A percentile compares a stretch with the other conserved stretches of the same genome.
Evolutionary conservation across 2,113 vertebrate species (phyloP).

Genomic region (Heptranchias perlo): DNA sequence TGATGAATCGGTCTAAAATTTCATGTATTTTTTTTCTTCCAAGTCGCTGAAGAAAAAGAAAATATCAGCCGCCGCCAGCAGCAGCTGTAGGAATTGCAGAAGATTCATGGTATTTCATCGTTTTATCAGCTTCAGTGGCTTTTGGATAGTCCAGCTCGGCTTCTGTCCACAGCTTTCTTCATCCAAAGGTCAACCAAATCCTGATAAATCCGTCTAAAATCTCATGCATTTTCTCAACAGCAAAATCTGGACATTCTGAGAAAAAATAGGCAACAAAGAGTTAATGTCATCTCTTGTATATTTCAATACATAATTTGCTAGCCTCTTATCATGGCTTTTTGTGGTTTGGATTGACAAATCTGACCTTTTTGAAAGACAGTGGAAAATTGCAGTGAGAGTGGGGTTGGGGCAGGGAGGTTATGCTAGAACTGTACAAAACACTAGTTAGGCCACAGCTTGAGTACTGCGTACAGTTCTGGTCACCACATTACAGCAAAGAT

Average conservation of each 20-base stretch:
- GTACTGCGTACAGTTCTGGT: too few species aligned
- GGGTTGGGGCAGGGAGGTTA: neutral
- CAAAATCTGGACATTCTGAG: slow-evolving; percentile 22
- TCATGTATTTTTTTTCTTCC: slow-evolving; percentile 29
- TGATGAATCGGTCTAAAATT: slow-evolving; percentile 20
- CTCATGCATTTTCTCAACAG: slow-evolving; percentile 29
- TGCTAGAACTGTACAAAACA: too few species aligned
- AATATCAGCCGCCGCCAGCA: too few species aligned
- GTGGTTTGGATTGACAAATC: neutral
- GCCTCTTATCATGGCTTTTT: slow-evolving; percentile 38
- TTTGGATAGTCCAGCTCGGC: too few species aligned
- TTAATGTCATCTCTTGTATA: neutral
- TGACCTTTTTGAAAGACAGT: neutral
- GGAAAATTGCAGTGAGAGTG: neutral
- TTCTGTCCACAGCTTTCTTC: neutral
- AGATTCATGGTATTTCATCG: slow-evolving; percentile 32
- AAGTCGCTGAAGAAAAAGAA: neutral
- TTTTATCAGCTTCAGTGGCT: neutral
- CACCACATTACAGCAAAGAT: too few species aligned
- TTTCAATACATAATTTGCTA: slow-evolving; percentile 37
- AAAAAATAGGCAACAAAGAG: neutral
- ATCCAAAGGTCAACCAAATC: neutral
- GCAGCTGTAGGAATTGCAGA: neutral
- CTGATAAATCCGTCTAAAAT: slow-evolving; percentile 32
- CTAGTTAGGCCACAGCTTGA: too few species aligned